These are phyloP conservation scores for Philereme vetulata DNA, from an alignment of 2,888 invertebrate species.

Conservation along the genomic window DNA sequence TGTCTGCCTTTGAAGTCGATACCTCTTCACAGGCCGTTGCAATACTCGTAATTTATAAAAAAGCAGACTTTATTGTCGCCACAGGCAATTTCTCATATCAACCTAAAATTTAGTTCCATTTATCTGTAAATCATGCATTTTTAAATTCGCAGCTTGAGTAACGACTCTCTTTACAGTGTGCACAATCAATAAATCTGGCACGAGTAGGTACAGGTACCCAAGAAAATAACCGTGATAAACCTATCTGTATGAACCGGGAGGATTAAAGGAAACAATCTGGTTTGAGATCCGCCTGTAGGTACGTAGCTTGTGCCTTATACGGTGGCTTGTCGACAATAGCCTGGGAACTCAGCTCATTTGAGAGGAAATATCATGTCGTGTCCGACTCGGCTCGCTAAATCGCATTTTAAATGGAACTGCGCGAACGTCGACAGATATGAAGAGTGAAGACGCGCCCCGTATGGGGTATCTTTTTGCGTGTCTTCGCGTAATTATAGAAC, in stretches of 20 bases:
- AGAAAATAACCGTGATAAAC: conserved; percentile 38
- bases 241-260: conserved; percentile 37
- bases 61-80: conserved; percentile 26
- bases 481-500: conserved; percentile 32
- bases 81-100: conserved; percentile 23
- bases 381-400: conserved; percentile 65
- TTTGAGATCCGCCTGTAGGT: conserved; percentile 70
- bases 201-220: conserved; percentile 26
- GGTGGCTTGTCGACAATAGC: conserved; percentile 77
- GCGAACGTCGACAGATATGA: conserved; percentile 56
- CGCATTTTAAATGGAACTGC: conserved; percentile 71
- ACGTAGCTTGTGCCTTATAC: conserved; percentile 68
- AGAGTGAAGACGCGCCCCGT: conserved; percentile 33
- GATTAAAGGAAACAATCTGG: conserved; percentile 59
- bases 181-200: conserved; percentile 35
- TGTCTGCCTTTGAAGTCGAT: conserved; percentile 57
- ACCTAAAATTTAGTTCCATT: conserved; percentile 15
- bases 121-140: conserved; percentile 29
- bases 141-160: conserved; percentile 30
- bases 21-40: conserved; percentile 65
- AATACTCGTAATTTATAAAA: conserved; percentile 29
- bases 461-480: conserved; percentile 37
- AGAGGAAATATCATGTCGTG: conserved; percentile 77
- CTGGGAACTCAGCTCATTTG: conserved; percentile 82
- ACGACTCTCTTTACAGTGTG: conserved; percentile 27